Conservation (phyloP, 1,140 invertebrate genomes). For the Maconellicoccus hirsutus region DNA sequence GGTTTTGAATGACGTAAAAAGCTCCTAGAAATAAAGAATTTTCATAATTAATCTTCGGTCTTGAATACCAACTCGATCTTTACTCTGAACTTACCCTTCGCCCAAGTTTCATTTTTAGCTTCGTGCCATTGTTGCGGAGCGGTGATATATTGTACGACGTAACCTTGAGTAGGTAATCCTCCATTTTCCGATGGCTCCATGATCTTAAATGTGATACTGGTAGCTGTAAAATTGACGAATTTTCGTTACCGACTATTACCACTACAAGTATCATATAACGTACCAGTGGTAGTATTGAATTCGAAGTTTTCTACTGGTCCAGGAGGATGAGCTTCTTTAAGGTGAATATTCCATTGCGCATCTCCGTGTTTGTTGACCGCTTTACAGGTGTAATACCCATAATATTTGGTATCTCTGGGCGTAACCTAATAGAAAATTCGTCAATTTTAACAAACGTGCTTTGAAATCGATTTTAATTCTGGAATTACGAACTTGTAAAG, state of each 20-base stretch:
- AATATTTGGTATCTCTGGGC: slow-evolving; percentile 49
- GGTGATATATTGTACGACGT: slow-evolving; percentile 51
- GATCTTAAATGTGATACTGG: slow-evolving; percentile 67
- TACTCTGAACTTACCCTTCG: slow-evolving; percentile 41
- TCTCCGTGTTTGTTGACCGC: slow-evolving; percentile 65
- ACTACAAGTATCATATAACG: slow-evolving; percentile 23
- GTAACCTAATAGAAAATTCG: slow-evolving; percentile 37
- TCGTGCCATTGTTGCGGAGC: slow-evolving; percentile 56
- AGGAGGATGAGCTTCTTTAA: slow-evolving; percentile 57
- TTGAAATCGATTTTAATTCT: background rate
- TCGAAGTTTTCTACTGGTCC: slow-evolving; percentile 42
- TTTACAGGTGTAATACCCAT: slow-evolving; percentile 67
- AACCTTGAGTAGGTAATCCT: slow-evolving; percentile 58
- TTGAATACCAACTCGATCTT: background rate
- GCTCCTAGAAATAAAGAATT: slow-evolving; percentile 29
- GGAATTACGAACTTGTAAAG: slow-evolving; percentile 35
- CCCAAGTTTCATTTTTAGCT: slow-evolving; percentile 60
- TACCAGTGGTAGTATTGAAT: slow-evolving; percentile 43
- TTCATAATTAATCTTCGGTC: background rate
- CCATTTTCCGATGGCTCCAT: slow-evolving; percentile 54
- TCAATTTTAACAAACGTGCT: no score
- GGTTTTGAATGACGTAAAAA: slow-evolving; percentile 64
- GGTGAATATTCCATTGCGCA: slow-evolving; percentile 48
- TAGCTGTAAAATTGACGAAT: slow-evolving; percentile 45
- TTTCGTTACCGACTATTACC: no score